Percentiles rank a stretch among this genome's conserved stretches.
Evolutionary conservation across 2,113 vertebrate genomes (phyloP).

Genomic region (Siniperca chuatsi): DNA sequence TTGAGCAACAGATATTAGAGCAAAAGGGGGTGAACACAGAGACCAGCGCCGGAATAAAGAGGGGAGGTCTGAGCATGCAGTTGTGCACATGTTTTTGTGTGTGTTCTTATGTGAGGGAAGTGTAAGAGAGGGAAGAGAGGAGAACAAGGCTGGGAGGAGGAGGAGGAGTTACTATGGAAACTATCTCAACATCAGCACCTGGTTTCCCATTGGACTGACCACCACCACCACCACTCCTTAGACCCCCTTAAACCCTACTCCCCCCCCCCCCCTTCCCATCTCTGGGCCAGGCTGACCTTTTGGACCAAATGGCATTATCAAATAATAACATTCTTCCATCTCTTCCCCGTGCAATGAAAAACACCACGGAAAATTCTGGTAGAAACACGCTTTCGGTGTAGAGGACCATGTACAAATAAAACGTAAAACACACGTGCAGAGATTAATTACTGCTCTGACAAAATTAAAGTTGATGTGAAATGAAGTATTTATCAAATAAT

Average conservation of each 20-base stretch:
- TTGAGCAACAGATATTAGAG: conserved; percentile 42
- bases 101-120: conserved; percentile 40
- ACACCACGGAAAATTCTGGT: neutral
- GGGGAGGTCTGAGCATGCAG: conserved; percentile 36
- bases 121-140: conserved; percentile 27
- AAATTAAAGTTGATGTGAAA: conserved; percentile 6
- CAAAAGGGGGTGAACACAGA: conserved; percentile 28
- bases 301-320: conserved; percentile 71
- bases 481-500: neutral
- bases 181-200: conserved; percentile 77
- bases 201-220: conserved; percentile 68
- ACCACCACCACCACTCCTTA: conserved; percentile 15
- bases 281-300: conserved; percentile 67
- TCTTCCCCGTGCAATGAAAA: conserved; percentile 29
- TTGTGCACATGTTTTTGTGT: conserved; percentile 41
- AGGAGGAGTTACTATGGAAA: conserved; percentile 79
- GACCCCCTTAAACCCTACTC: conserved; percentile 7
- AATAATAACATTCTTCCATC: conserved; percentile 58
- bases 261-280: neutral
- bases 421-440: neutral
- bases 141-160: conserved; percentile 43
- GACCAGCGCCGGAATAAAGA: neutral
- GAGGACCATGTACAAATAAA: neutral
- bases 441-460: neutral
- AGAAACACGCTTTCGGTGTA: neutral